Conservation (phyloP, 1,140 invertebrate species). For the Aricia agestis region DNA sequence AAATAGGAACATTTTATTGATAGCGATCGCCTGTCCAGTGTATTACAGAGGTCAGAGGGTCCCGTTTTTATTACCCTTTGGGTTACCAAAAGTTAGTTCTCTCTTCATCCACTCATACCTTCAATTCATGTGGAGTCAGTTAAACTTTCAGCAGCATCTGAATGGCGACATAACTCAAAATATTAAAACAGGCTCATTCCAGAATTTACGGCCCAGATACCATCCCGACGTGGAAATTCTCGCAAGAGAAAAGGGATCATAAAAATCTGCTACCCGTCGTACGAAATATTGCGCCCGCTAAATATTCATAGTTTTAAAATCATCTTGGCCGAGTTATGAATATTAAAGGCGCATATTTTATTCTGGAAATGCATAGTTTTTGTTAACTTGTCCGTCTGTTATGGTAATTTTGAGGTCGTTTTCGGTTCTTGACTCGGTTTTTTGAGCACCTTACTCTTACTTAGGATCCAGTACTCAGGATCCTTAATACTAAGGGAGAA, state of each 20-base stretch:
- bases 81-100: too few species aligned
- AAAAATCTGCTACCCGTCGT: neutral
- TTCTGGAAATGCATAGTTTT: neutral
- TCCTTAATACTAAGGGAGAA: neutral
- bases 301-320: constrained; percentile 4
- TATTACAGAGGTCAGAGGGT: too few species aligned
- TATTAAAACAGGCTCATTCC: neutral
- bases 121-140: too few species aligned
- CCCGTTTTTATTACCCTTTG: too few species aligned
- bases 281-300: neutral
- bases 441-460: neutral
- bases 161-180: neutral
- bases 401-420: neutral
- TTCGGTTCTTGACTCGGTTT: neutral
- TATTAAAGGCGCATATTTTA: neutral
- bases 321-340: neutral
- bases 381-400: neutral
- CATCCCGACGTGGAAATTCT: neutral
- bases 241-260: neutral
- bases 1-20: too few species aligned
- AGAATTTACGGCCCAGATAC: neutral
- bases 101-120: too few species aligned
- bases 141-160: too few species aligned
- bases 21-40: too few species aligned
- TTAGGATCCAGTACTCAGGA: neutral